Evolutionary conservation across 2,888 invertebrate genomes (phyloP).

Genomic region (Drosophila falleni): DNA sequence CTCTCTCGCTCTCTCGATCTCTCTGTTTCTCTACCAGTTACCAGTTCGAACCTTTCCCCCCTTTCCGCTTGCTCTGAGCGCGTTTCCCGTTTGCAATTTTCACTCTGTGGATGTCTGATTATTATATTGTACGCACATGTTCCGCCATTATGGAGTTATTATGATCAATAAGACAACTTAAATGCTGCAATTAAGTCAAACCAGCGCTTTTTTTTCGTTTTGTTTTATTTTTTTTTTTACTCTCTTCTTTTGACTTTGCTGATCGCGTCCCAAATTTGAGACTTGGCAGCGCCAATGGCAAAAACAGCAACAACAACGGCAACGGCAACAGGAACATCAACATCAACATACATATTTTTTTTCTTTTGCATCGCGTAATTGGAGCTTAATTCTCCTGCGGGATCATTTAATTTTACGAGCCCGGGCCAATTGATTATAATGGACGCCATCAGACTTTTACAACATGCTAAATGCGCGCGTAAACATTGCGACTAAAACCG

Average conservation of each 20-base stretch:
- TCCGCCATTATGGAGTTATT: conserved; percentile 86
- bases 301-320: conserved; percentile 19
- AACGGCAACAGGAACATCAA: conserved; percentile 35
- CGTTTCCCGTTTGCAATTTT: conserved; percentile 78
- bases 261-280: conserved; percentile 75
- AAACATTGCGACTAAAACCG: conserved; percentile 62
- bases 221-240: conserved; percentile 38
- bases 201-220: conserved; percentile 47
- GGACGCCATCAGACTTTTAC: conserved; percentile 84
- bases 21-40: conserved; percentile 15
- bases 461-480: conserved; percentile 84
- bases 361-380: conserved; percentile 80
- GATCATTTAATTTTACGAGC: conserved; percentile 86
- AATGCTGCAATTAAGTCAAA: conserved; percentile 85
- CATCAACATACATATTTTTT: conserved; percentile 29
- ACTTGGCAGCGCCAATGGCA: conserved; percentile 71
- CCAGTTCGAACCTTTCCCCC: conserved; percentile 6
- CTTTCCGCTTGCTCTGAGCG: conserved; percentile 27
- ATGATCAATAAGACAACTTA: conserved; percentile 86
- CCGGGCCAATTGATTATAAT: conserved; percentile 85
- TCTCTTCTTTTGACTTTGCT: conserved; percentile 38
- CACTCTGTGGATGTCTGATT: conserved; percentile 74
- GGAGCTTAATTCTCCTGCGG: conserved; percentile 85
- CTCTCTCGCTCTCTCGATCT: neutral
- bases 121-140: conserved; percentile 84